These are phyloP conservation scores for Microctenopoma stevenorrisi DNA, from an alignment of 2,797 vertebrate genomes.

Conservation along the genomic window DNA sequence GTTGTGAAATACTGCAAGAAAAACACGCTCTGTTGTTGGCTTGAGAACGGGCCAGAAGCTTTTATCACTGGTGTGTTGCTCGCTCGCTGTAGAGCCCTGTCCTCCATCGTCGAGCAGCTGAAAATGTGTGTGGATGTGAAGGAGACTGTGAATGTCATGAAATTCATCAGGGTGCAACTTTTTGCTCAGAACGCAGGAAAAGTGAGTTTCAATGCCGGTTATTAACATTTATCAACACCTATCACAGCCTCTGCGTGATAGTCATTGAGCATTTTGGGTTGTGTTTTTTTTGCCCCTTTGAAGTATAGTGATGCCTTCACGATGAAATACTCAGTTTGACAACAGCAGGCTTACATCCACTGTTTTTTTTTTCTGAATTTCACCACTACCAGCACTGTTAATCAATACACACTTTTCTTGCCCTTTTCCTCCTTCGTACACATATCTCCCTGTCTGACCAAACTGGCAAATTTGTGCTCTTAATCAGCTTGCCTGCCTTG, in stretches of 20 bases:
- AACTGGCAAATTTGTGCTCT: conserved; percentile 74
- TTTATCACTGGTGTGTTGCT: conserved; percentile 26
- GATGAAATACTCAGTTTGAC: conserved; percentile 54
- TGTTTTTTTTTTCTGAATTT: not conserved
- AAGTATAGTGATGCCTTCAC: conserved; percentile 53
- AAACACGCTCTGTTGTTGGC: not conserved
- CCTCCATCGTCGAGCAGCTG: conserved; percentile 47
- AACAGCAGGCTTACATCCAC: conserved; percentile 38
- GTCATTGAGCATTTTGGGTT: conserved; percentile 4
- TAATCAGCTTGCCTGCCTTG: conserved; percentile 76
- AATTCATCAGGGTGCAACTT: conserved; percentile 45
- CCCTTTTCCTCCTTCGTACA: conserved; percentile 62
- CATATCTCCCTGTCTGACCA: conserved; percentile 62
- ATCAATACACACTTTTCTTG: conserved; percentile 68
- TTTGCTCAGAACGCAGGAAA: conserved; percentile 8
- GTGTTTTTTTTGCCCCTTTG: conserved; percentile 22
- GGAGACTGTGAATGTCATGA: conserved; percentile 66
- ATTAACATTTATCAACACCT: conserved; percentile 51
- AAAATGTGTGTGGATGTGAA: conserved; percentile 45
- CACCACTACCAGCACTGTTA: conserved; percentile 54
- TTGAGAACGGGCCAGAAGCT: conserved; percentile 20
- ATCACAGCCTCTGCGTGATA: conserved; percentile 18
- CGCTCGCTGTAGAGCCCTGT: conserved; percentile 26
- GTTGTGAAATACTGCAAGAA: conserved; percentile 10
- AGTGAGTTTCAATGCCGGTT: conserved; percentile 41